Evolutionary conservation across 92 coral and sea anemone genomes (phyloP), one percentile per base, ranked within the genome.

Genomic region (Epizoanthus rinbou): DNA sequence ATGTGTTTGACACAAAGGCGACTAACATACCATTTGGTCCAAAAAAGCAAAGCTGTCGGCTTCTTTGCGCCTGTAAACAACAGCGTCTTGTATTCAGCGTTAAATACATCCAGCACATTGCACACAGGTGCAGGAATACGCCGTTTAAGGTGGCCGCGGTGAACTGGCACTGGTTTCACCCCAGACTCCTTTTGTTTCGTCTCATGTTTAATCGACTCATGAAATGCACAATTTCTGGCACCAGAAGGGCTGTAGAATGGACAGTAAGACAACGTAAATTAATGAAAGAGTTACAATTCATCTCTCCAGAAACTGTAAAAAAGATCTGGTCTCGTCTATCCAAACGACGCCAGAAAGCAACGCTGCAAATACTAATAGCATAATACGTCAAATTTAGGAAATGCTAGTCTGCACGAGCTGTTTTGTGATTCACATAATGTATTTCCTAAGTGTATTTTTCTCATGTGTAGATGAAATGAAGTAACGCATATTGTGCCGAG

Each of bases 11-110:
- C 28, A 67, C 35, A 69, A 0, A 69, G 6, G 11, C 13, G 21
- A 11, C n/a, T 22, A 19, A 80, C 94, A 81, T 63, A 95, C 98
- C 98, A 95, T 52, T 88, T 91, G 22, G 98, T 95, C 98, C 98
- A 95, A 56, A 95, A 95, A 57, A 95, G 69, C 79, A 95, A 43
- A 43, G 91, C 95, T 76, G 85, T 85, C 41, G 97, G 90, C 74
- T 90, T 90, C 24, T 70, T 65, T 41, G 73, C 33, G 10, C 86
- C 87, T 14, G 74, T 18, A 25, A 87, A 82, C 17, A 89, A 63
- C 24, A 95, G 79, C n/a, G 90, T 90, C 65, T 81, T 90, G 85
- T 88, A 73, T 7, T 74, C 64, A 17, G 87, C 89, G 14, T 73
- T 80, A 15, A 94, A 81, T 21, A 93, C 91, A 64, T 92, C 94